Conservation (phyloP, 92 coral and sea anemone genomes). For the Plumapathes pennacea region DNA sequence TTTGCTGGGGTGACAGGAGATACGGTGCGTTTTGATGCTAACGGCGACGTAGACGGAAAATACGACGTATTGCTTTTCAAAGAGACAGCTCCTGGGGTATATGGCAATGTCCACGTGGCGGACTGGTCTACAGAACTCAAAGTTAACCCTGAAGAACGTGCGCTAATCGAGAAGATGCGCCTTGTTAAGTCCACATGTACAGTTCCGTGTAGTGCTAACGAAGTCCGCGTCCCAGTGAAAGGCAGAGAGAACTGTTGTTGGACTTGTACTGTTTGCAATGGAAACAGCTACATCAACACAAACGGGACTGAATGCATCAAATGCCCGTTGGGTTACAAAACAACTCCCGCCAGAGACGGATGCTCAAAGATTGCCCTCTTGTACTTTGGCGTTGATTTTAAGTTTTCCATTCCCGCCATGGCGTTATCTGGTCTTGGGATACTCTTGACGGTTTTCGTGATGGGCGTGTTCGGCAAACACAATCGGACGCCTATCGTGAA, state of each 20-base stretch:
- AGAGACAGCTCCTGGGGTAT: constrained; percentile 19
- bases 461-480: constrained; percentile 59
- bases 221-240: constrained; percentile 58
- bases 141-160: constrained; percentile 5
- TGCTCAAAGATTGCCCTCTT: constrained; percentile 55
- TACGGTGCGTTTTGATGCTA: constrained; percentile 58
- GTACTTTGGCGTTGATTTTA: constrained; percentile 71
- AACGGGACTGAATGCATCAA: constrained; percentile 68
- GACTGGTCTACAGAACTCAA: constrained; percentile 66
- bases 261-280: constrained; percentile 78
- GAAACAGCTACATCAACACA: constrained; percentile 57
- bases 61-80: constrained; percentile 72
- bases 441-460: constrained; percentile 63
- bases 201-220: constrained; percentile 56
- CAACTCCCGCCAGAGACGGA: constrained; percentile 47
- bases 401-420: constrained; percentile 68
- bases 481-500: constrained; percentile 91
- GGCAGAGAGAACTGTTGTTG: constrained; percentile 90
- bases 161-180: constrained; percentile 4
- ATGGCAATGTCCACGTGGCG: constrained; percentile 63
- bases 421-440: constrained; percentile 73
- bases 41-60: constrained; percentile 83
- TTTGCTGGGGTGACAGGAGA: constrained; percentile 72
- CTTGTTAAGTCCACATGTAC: constrained; percentile 68
- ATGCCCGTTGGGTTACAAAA: constrained; percentile 84